phyloP scores from a whole-genome alignment of 2,888 invertebrate species.

The Cetonia aurata region DNA sequence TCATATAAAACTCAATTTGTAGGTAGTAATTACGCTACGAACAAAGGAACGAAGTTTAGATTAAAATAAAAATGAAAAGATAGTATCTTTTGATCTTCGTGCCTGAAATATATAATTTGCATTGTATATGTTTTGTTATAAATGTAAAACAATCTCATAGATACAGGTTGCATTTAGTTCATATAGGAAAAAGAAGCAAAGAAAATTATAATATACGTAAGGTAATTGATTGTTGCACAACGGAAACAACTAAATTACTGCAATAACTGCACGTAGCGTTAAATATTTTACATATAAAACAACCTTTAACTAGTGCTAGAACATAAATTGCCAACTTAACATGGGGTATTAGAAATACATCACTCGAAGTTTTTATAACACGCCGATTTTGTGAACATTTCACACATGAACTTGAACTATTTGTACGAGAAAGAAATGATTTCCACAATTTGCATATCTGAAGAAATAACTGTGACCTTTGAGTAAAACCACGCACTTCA shows the following conservation, averaged over 20 bases:
- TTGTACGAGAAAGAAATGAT: constrained; percentile 15
- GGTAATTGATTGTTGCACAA: no score
- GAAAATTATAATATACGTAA: no score
- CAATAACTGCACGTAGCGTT: no score
- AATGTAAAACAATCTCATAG: constrained; percentile 18
- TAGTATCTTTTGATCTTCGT: constrained; percentile 30
- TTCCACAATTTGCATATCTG: constrained; percentile 33
- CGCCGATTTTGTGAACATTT: no score
- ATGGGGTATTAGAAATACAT: no score
- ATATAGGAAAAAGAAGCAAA: neutral
- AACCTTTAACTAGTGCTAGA: no score
- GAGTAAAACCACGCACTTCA: constrained; percentile 3
- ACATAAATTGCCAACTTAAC: no score
- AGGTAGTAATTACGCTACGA: constrained; percentile 30
- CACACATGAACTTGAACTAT: constrained; percentile 1
- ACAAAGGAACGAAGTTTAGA: constrained; percentile 32
- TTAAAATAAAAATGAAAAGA: constrained; percentile 37
- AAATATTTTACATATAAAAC: no score
- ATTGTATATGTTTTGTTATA: constrained; percentile 19
- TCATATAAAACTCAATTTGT: constrained; percentile 35
- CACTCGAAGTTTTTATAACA: no score
- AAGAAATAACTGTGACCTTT: constrained; percentile 26
- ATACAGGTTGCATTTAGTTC: constrained; percentile 2
- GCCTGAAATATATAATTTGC: constrained; percentile 30
- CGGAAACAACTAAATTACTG: no score